Percentiles rank a stretch among this genome's conserved stretches.
Evolutionary conservation across 2,888 invertebrate genomes (phyloP).

Genomic region (Stenichneumon culpator): DNA sequence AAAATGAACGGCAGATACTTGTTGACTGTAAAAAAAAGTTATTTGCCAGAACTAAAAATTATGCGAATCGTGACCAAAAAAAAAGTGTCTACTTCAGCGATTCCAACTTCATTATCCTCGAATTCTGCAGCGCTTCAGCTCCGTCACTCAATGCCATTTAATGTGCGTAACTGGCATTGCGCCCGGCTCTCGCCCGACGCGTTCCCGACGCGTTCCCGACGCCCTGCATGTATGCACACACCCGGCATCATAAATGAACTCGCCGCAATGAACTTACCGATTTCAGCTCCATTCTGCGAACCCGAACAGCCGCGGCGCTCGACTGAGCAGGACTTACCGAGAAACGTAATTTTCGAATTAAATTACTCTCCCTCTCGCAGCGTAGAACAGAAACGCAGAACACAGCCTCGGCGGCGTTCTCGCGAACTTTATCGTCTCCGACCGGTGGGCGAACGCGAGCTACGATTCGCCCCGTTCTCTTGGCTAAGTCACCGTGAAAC

Average conservation of each 20-base stretch:
- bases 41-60: background rate
- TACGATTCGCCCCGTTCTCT: constrained; percentile 32
- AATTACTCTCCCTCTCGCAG: constrained; percentile 28
- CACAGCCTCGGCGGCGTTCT: constrained; percentile 3
- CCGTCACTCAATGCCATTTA: constrained; percentile 5
- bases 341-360: constrained; percentile 54
- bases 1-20: too few relatives aligned
- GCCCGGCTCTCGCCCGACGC: background rate
- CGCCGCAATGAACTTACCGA: constrained; percentile 34
- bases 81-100: background rate
- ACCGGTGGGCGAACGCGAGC: constrained; percentile 22
- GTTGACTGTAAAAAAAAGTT: background rate
- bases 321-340: constrained; percentile 34
- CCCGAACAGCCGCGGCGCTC: constrained; percentile 24
- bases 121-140: background rate
- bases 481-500: constrained; percentile 52
- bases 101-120: background rate
- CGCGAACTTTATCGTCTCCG: constrained; percentile 43
- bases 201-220: constrained; percentile 9
- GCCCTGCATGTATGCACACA: background rate
- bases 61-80: background rate
- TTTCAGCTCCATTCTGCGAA: constrained; percentile 35
- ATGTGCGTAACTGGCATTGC: constrained; percentile 2
- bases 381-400: constrained; percentile 2
- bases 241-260: constrained; percentile 34